These are phyloP conservation scores for Ctenopoma multispine DNA, from an alignment of 2,797 vertebrate genomes.

Conservation along the genomic window DNA sequence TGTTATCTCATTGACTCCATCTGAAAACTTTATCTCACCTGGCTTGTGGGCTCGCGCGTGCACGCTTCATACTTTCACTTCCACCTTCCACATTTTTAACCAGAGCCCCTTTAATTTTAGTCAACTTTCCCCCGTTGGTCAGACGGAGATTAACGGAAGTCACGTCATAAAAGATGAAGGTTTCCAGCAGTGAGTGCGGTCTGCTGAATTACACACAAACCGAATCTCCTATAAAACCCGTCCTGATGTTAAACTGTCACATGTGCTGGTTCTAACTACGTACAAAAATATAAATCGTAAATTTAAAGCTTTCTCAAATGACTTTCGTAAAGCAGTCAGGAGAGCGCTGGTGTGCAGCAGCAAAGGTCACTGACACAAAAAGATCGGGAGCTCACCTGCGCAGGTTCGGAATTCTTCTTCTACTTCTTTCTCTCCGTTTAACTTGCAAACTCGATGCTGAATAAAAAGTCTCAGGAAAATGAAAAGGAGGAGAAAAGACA, in stretches of 20 bases:
- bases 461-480: neutral
- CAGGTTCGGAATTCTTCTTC: neutral
- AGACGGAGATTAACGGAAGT: neutral
- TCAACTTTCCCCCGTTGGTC: fast-evolving
- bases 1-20: no score
- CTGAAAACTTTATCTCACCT: no score
- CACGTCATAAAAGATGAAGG: neutral
- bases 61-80: neutral
- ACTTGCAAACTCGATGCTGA: neutral
- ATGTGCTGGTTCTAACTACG: fast-evolving
- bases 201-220: fast-evolving
- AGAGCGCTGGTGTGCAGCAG: neutral
- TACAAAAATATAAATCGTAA: fast-evolving
- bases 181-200: neutral
- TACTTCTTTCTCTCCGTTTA: neutral
- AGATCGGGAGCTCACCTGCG: conserved; percentile 15
- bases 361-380: conserved; percentile 54
- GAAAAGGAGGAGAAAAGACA: neutral
- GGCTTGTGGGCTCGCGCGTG: neutral
- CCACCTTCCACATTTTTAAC: no score
- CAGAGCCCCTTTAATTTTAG: no score
- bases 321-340: neutral
- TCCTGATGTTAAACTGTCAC: neutral
- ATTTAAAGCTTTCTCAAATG: fast-evolving
- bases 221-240: neutral